phyloP scores from a whole-genome alignment of 2,797 vertebrate species.

The Ptychadena robeensis region DNA sequence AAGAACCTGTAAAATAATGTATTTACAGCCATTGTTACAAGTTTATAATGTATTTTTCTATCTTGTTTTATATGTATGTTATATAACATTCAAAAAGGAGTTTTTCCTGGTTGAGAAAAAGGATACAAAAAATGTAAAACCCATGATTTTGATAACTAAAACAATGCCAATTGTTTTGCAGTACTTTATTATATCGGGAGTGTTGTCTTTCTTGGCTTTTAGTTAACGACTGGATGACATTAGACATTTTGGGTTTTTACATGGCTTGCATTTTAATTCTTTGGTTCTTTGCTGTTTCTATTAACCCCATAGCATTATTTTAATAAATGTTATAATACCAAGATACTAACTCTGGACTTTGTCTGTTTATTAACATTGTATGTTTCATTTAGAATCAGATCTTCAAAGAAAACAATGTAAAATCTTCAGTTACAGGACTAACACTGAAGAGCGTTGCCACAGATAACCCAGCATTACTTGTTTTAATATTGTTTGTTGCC shows the following conservation, averaged over 20 bases:
- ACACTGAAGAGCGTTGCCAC: slow-evolving; percentile 78
- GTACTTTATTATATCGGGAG: slow-evolving; percentile 84
- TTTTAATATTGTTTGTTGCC: slow-evolving; percentile 78
- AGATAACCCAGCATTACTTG: slow-evolving; percentile 77
- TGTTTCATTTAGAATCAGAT: slow-evolving; percentile 77
- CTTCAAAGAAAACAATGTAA: slow-evolving; percentile 73
- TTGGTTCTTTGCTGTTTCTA: slow-evolving; percentile 88
- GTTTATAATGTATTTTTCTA: slow-evolving; percentile 96
- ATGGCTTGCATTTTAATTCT: slow-evolving; percentile 87
- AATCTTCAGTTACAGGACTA: slow-evolving; percentile 80
- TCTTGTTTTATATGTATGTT: slow-evolving; percentile 94
- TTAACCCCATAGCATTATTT: slow-evolving; percentile 89
- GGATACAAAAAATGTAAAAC: slow-evolving; percentile 82
- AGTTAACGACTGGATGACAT: slow-evolving; percentile 83
- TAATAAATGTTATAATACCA: slow-evolving; percentile 90
- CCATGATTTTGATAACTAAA: slow-evolving; percentile 85
- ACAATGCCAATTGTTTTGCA: slow-evolving; percentile 86
- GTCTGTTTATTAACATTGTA: slow-evolving; percentile 83
- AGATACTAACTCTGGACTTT: slow-evolving; percentile 85
- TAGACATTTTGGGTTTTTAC: slow-evolving; percentile 84
- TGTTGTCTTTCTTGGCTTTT: slow-evolving; percentile 84
- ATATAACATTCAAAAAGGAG: slow-evolving; percentile 87
- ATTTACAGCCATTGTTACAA: slow-evolving; percentile 94
- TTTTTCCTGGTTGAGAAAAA: slow-evolving; percentile 86
- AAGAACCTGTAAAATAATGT: slow-evolving; percentile 91